Conservation (phyloP, 2,888 invertebrate genomes). For the Fragum sueziense region DNA sequence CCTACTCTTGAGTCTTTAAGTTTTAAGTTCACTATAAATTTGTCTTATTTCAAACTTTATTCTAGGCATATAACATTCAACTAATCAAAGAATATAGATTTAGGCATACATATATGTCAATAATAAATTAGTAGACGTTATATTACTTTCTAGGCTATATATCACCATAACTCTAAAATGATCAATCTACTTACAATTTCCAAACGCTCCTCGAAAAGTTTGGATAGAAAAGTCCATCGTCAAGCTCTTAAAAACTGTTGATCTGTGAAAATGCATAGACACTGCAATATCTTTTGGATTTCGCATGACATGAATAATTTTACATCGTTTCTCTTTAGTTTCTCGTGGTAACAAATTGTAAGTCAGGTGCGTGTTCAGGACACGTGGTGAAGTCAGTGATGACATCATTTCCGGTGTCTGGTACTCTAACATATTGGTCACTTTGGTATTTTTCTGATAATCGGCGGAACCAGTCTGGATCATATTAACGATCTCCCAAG, state of each 20-base stretch:
- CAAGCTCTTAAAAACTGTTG: not conserved
- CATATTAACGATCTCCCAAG: conserved; percentile 4
- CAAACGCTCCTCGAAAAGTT: not conserved
- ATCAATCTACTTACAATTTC: not conserved
- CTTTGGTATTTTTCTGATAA: not conserved
- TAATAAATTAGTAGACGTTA: too few species aligned
- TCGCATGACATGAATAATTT: not conserved
- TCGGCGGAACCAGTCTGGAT: not conserved
- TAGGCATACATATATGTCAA: too few species aligned
- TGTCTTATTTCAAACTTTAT: too few species aligned
- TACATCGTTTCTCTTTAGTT: not conserved
- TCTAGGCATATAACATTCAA: too few species aligned
- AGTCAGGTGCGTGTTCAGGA: not conserved
- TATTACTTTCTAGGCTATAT: too few species aligned
- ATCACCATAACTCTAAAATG: too few species aligned
- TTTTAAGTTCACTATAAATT: too few species aligned
- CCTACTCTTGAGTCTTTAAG: too few species aligned
- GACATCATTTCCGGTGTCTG: conserved; percentile 8
- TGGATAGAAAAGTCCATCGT: not conserved
- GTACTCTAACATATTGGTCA: not conserved
- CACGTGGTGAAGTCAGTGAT: not conserved
- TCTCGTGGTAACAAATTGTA: not conserved
- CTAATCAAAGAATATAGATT: too few species aligned
- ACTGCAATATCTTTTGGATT: not conserved
- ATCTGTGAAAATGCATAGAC: not conserved